Evolutionary conservation across 2,113 vertebrate genomes (phyloP), one percentile per base, ranked within the genome.

Genomic region (Chaetops frenatus): DNA sequence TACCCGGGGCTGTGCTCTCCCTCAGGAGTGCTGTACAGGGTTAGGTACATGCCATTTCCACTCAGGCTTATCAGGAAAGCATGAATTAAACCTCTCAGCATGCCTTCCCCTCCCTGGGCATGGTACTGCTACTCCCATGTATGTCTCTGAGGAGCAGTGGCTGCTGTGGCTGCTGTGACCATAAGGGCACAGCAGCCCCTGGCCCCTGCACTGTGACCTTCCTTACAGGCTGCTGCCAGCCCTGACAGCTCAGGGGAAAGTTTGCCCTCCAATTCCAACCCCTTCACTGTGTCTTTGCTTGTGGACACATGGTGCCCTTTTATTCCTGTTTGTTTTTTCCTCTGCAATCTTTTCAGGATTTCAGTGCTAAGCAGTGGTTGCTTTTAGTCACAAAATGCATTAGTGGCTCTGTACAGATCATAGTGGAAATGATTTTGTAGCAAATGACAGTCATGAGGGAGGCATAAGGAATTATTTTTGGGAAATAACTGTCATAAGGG

Each of bases 401-500:
- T 96, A 88, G 66, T 53, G 44, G 31, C 11, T 81, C n/a, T 60
- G 66, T 71, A 45, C 3, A 1, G 42, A 86, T 90, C 82, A 76
- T 29, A 81, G 71, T 87, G 57, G 73, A 93, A 95, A 85, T 61
- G 27, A 86, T 91, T 95, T 95, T 94, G 70, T 71, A 90, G 88
- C 53, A 93, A 92, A 94, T 92, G 72, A 78, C 67, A 97, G 82
- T 80, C 83, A 93, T 28, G 53, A 88, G 82, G 65, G 86, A 92
- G 71, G 60, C 64, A 95, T 89, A 91, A 91, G 81, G n/a, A 93
- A 93, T 82, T 87, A 72, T 96, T 96, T 94, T 91, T 1, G 65
- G 78, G 78, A 80, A 95, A 78, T 88, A 96, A 77, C 69, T 91
- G 76, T 80, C n/a, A 42, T 85, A 93, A 89, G 78, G 79, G 85